A percentile compares a stretch with the other conserved stretches of the same genome.
These are phyloP conservation scores for Orthonyx spaldingii DNA, from an alignment of 2,113 vertebrate species.

Conservation along the genomic window DNA sequence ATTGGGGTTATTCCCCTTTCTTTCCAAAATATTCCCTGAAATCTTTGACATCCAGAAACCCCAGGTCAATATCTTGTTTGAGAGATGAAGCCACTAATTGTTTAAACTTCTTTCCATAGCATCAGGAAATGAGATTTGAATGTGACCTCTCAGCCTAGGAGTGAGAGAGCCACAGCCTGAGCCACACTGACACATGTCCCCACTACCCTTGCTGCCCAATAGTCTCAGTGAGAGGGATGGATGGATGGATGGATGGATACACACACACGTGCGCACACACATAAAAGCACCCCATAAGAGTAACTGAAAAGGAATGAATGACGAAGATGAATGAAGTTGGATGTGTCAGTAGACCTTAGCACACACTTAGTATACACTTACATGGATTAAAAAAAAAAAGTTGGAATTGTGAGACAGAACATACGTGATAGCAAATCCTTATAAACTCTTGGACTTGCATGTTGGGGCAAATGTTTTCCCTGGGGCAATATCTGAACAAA, in stretches of 20 bases:
- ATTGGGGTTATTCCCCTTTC: background rate
- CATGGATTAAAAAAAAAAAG: background rate
- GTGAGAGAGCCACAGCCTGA: background rate
- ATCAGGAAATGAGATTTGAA: background rate
- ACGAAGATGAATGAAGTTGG: background rate
- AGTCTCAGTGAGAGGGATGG: background rate
- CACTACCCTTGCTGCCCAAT: background rate
- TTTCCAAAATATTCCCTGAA: constrained; percentile 15
- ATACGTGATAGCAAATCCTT: background rate
- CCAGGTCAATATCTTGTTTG: background rate
- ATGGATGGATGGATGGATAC: background rate
- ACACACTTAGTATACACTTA: background rate
- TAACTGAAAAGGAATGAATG: background rate
- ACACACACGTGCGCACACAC: too few species aligned
- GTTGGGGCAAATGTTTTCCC: background rate
- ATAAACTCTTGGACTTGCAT: background rate
- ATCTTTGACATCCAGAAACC: background rate
- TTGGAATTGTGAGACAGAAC: background rate
- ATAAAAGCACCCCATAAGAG: background rate
- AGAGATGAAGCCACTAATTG: background rate
- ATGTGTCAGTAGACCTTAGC: background rate
- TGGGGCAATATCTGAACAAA: background rate
- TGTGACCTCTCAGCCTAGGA: background rate
- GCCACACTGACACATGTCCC: background rate
- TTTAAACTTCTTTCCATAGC: background rate